These are phyloP conservation scores for Escarpia spicata DNA, from an alignment of 2,888 invertebrate species.

Conservation along the genomic window DNA sequence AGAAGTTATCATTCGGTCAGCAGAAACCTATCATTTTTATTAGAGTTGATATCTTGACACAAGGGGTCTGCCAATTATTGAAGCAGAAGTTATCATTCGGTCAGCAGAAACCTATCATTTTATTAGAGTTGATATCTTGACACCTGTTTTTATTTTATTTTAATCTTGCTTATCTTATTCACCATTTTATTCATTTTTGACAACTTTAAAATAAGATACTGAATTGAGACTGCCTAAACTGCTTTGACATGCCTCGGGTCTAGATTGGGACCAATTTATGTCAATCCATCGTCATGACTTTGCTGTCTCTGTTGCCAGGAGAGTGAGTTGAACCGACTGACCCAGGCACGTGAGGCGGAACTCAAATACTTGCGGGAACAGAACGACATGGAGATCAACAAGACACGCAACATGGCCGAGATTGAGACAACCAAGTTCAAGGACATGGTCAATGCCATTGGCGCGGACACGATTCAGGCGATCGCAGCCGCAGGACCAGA, in stretches of 20 bases:
- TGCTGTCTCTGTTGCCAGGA: slow-evolving; percentile 52
- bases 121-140: too few species aligned
- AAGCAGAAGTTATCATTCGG: too few species aligned
- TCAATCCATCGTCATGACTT: not conserved
- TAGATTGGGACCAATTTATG: not conserved
- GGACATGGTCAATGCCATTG: slow-evolving; percentile 66
- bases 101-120: too few species aligned
- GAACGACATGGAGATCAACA: slow-evolving; percentile 65
- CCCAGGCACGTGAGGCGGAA: slow-evolving; percentile 66
- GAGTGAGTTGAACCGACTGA: slow-evolving; percentile 65
- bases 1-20: too few species aligned
- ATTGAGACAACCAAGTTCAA: slow-evolving; percentile 62
- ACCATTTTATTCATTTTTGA: too few species aligned
- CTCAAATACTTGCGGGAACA: slow-evolving; percentile 64
- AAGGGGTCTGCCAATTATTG: too few species aligned
- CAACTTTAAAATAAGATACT: too few species aligned
- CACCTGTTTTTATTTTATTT: too few species aligned
- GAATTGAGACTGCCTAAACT: not conserved
- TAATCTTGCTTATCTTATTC: too few species aligned
- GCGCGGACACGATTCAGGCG: slow-evolving; percentile 64
- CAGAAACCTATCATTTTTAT: too few species aligned
- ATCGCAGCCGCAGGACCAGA: slow-evolving; percentile 67
- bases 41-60: too few species aligned
- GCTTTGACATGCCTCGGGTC: not conserved
- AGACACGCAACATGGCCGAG: slow-evolving; percentile 59